Conservation (phyloP, 2,797 vertebrate species). For the Enteromius treurensis region DNA sequence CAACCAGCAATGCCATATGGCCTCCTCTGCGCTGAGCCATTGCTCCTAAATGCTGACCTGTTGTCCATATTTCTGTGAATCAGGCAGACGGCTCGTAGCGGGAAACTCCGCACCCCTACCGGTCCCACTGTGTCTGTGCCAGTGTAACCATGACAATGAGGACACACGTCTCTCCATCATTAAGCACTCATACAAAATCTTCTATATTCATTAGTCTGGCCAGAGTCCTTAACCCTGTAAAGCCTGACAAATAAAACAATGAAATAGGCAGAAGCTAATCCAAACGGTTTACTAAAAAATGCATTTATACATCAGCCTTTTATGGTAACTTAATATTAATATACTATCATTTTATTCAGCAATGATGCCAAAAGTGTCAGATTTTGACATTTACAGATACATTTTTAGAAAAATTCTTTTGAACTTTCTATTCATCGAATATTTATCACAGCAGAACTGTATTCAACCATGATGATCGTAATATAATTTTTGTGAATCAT, state of each 20-base stretch:
- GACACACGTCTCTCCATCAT: constrained; percentile 34
- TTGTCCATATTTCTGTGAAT: constrained; percentile 42
- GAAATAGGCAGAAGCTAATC: not conserved
- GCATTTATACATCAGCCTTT: not conserved
- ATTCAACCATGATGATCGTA: not conserved
- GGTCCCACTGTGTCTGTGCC: constrained; percentile 20
- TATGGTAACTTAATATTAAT: not conserved
- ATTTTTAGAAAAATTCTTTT: not conserved
- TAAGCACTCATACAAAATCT: constrained; percentile 24
- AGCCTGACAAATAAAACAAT: not conserved
- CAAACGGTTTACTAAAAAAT: not conserved
- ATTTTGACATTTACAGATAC: not conserved
- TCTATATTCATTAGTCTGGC: not conserved
- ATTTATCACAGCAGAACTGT: not conserved
- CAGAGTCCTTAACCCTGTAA: not conserved
- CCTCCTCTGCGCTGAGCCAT: constrained; percentile 35
- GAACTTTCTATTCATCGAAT: not conserved
- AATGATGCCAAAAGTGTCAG: not conserved
- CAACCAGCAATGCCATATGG: constrained; percentile 48
- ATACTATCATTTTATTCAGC: not conserved
- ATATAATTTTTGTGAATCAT: not conserved
- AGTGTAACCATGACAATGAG: constrained; percentile 40
- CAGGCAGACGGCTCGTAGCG: constrained; percentile 49
- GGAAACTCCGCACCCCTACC: constrained; percentile 47
- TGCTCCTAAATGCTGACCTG: constrained; percentile 56